Percentiles rank a stretch among this genome's conserved stretches.
Evolutionary conservation across 2,888 invertebrate genomes (phyloP).

Genomic region (Pecten maximus): DNA sequence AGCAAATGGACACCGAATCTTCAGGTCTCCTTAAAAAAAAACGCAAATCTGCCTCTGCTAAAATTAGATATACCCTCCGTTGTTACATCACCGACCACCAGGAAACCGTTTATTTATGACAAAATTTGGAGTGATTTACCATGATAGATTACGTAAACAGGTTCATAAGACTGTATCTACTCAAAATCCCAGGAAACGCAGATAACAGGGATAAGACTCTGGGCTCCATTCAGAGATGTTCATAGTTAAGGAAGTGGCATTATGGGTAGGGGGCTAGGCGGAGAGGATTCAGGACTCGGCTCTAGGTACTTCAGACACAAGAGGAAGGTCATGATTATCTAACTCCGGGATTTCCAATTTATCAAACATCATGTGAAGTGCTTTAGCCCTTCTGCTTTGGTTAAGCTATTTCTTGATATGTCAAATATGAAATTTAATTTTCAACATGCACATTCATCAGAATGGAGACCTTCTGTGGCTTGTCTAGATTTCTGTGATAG

Average conservation of each 20-base stretch:
- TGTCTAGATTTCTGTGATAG: not conserved
- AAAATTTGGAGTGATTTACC: conserved; percentile 26
- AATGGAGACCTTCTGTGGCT: not conserved
- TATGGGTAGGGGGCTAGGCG: not conserved
- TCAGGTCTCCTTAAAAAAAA: conserved; percentile 16
- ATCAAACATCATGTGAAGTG: conserved; percentile 35
- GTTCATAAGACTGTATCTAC: conserved; percentile 13
- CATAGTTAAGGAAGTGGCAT: conserved; percentile 8
- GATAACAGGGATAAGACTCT: not conserved
- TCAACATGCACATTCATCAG: conserved; percentile 33
- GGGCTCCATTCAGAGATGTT: conserved; percentile 3
- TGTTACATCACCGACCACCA: not conserved
- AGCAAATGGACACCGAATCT: not conserved
- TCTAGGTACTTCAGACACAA: not conserved
- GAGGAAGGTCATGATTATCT: conserved; percentile 22
- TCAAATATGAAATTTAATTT: conserved; percentile 26
- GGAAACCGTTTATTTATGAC: conserved; percentile 29
- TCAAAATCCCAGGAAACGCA: not conserved
- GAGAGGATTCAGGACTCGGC: not conserved
- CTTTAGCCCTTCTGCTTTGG: not conserved
- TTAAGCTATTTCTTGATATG: conserved; percentile 27
- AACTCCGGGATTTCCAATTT: not conserved
- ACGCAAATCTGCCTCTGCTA: not conserved
- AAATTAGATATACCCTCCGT: not conserved
- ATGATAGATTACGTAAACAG: conserved; percentile 33